Conservation (phyloP, 2,797 vertebrate species). For the Enteromius thamalakanensis region DNA sequence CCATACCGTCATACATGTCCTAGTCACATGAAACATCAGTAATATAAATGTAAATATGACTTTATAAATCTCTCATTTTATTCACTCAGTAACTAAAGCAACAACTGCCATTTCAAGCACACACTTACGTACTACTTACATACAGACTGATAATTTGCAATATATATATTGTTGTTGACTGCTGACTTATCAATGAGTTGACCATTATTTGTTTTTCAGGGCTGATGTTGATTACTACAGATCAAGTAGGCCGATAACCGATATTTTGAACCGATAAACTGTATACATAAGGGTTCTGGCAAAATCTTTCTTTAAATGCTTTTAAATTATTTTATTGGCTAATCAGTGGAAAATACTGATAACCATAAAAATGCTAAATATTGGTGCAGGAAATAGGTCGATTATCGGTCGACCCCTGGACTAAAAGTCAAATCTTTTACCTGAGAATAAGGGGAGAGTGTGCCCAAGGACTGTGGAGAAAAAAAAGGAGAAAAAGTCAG, state of each 20-base stretch:
- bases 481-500: constrained; percentile 45
- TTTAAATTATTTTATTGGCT: background rate
- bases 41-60: background rate
- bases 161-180: background rate
- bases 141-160: background rate
- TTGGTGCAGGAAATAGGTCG: background rate
- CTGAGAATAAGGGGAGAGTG: constrained; percentile 89
- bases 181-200: background rate
- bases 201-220: background rate
- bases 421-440: constrained; percentile 71
- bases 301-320: background rate
- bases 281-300: background rate
- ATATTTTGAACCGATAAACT: background rate
- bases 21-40: constrained; percentile 62
- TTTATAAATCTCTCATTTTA: background rate
- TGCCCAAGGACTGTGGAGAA: constrained; percentile 84
- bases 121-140: background rate
- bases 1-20: constrained; percentile 92
- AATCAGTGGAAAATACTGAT: background rate
- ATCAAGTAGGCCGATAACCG: background rate
- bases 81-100: background rate
- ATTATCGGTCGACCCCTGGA: background rate
- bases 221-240: background rate
- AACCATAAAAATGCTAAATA: background rate
- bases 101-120: background rate